Conservation (phyloP, 1,140 invertebrate genomes). For the Danaus plexippus region DNA sequence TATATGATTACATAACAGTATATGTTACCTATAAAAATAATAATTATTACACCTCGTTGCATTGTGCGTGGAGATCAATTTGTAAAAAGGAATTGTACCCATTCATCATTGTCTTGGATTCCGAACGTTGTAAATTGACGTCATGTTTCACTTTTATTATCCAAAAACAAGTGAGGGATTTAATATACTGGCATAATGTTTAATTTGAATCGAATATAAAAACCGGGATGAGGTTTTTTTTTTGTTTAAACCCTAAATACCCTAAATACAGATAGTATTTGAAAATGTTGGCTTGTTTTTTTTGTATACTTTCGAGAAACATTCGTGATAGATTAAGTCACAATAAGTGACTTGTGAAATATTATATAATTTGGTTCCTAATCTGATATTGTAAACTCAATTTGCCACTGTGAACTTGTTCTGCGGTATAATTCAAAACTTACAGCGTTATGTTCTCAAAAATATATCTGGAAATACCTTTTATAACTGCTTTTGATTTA, state of each 20-base stretch:
- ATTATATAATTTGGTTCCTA: constrained; percentile 57
- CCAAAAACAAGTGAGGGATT: too few relatives aligned
- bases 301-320: constrained; percentile 4
- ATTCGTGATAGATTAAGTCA: constrained; percentile 20
- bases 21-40: constrained; percentile 8
- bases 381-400: constrained; percentile 53
- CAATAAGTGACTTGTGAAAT: constrained; percentile 38
- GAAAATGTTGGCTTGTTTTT: too few relatives aligned
- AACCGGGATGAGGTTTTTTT: too few relatives aligned
- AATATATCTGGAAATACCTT: too few relatives aligned
- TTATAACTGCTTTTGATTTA: too few relatives aligned
- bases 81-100: constrained; percentile 46
- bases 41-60: constrained; percentile 10
- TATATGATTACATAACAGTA: background rate
- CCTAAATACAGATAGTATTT: too few relatives aligned
- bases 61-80: constrained; percentile 30
- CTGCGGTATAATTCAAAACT: constrained; percentile 3
- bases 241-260: too few relatives aligned
- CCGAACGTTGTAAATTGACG: constrained; percentile 19
- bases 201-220: too few relatives aligned
- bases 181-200: too few relatives aligned
- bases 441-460: too few relatives aligned
- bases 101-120: constrained; percentile 54
- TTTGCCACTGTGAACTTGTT: constrained; percentile 37
- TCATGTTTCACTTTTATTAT: background rate